Evolutionary conservation across 2,888 invertebrate species (phyloP).

Genomic region (Callosobruchus maculatus): DNA sequence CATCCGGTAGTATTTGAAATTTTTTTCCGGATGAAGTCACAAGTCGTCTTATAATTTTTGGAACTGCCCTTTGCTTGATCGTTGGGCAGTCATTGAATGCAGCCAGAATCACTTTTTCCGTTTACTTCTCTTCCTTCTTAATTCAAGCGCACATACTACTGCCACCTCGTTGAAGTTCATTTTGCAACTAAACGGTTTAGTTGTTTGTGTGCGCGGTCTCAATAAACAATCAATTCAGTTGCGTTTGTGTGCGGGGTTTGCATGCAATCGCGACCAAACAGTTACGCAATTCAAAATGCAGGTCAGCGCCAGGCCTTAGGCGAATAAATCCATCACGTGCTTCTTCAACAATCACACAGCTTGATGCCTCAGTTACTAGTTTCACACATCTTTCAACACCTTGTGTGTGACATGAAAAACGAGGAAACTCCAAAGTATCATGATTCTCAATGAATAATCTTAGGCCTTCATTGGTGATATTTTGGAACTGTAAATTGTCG

Average conservation of each 20-base stretch:
- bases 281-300: conserved; percentile 1
- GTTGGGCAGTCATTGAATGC: background rate
- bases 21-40: background rate
- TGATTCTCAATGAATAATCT: too few relatives aligned
- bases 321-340: too few relatives aligned
- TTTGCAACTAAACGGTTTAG: background rate
- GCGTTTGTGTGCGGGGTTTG: background rate
- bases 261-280: background rate
- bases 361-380: too few relatives aligned
- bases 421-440: too few relatives aligned
- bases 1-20: background rate
- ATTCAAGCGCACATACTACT: background rate
- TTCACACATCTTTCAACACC: too few relatives aligned
- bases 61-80: background rate
- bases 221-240: background rate
- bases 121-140: background rate
- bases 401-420: too few relatives aligned
- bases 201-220: background rate
- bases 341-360: too few relatives aligned
- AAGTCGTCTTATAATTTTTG: background rate
- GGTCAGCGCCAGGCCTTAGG: background rate
- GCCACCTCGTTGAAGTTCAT: conserved; percentile 1
- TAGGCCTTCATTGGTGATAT: too few relatives aligned
- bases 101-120: background rate
- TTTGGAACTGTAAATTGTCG: too few relatives aligned